Evolutionary conservation across 2,888 invertebrate genomes (phyloP), one percentile per base, ranked within the genome.

Genomic region (Dynastes tityus): DNA sequence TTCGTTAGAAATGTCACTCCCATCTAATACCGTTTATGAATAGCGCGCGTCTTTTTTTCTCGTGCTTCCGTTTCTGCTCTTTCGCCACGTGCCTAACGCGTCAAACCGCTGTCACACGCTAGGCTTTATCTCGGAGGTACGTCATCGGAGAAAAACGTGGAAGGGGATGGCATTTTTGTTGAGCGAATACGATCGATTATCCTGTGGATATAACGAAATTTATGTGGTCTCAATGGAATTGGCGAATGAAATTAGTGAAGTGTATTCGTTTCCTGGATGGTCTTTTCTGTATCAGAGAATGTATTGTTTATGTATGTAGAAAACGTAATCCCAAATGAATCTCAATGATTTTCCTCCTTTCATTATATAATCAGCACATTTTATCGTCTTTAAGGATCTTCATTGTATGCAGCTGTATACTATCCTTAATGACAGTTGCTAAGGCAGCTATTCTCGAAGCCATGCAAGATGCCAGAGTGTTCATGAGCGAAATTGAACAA

Each of bases 401-500:
- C 29, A 32, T 32, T 32, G 2, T 32, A 32, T 32, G 29, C 4
- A 1, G 29, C 4, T 32, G 16, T 16, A 16, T 16, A 16, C 16
- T 16, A 16, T 16, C 16, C 16, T 16, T 16, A 16, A 32, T 32
- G 29, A 3, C 29, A 29, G 29, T 29, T 93, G 98, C 96, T 16
- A 95, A 96, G 85, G 98, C 99, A 90, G 96, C 98, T 1, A 95
- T 98, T 0, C 91, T 92, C 13, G 96, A 95, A 82, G 99, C 99
- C 13, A 89, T 98, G 6, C 89, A 92, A 27, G 98, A 99, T 90
- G 95, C 97, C 16, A 92, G 92, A 80, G 89, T 98, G 37, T 89
- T 91, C 29, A 96, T 96, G 86, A 89, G 91, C 0, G 93, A 94
- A 81, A 90, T 99, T 1, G 93, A 98, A 87, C 96, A 98, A 87